phyloP scores from a whole-genome alignment of 2,797 vertebrate genomes.

The Epinephelus malabaricus region DNA sequence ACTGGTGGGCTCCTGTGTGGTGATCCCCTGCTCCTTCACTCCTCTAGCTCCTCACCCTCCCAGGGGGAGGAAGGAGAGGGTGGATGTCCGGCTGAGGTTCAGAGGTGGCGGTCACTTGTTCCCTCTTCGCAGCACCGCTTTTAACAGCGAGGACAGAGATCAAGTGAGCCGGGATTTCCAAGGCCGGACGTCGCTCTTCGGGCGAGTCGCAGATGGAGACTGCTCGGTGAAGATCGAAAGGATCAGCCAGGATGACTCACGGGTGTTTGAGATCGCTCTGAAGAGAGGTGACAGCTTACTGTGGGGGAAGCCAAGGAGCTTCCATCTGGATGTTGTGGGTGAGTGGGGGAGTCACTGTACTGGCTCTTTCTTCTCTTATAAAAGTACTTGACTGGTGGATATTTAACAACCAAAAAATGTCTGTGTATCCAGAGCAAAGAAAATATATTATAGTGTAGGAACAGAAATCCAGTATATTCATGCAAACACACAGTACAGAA shows the following conservation, averaged over 20 bases:
- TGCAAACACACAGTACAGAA: background rate
- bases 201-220: constrained; percentile 78
- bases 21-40: constrained; percentile 87
- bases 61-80: constrained; percentile 25
- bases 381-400: background rate
- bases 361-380: background rate
- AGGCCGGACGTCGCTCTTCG: constrained; percentile 75
- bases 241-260: constrained; percentile 73
- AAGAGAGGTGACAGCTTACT: constrained; percentile 67
- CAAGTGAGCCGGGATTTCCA: constrained; percentile 74
- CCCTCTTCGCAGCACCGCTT: constrained; percentile 70
- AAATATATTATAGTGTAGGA: background rate
- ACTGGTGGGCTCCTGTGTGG: constrained; percentile 84
- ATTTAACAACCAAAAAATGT: background rate
- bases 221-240: constrained; percentile 84
- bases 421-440: background rate
- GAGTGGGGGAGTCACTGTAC: constrained; percentile 37
- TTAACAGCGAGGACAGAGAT: constrained; percentile 76
- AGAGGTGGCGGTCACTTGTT: constrained; percentile 49
- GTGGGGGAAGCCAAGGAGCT: constrained; percentile 69
- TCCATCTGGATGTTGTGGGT: constrained; percentile 79
- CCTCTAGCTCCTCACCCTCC: constrained; percentile 30
- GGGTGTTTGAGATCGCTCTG: constrained; percentile 80
- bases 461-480: background rate
- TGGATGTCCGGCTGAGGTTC: constrained; percentile 77